Evolutionary conservation across 2,888 invertebrate genomes (phyloP), one percentile per base, ranked within the genome.

Genomic region (Liposcelis brunnea): DNA sequence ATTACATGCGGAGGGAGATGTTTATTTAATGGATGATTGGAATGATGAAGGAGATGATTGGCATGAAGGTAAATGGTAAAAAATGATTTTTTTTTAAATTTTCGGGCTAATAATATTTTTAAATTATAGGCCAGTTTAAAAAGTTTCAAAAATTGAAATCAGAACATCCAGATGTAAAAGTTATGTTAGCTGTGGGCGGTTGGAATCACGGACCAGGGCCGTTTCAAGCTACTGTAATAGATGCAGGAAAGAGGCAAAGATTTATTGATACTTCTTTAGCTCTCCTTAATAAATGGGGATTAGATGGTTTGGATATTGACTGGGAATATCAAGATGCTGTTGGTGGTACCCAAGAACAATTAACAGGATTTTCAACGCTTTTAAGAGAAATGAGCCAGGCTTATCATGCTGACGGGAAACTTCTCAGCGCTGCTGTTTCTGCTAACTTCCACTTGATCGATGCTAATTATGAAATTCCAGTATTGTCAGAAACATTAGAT

Each of bases 271-370:
- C 71, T 45, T 69, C 71, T 1, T 55, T 75, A 0, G 53, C 59
- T 0, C 72, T 77, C 55, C 52, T 80, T 1, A 55, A 61, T 33
- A 62, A 63, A 2, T 63, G 77, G 53, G 66, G 66, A 1, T 82
- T 82, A 50, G 77, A 82, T 54, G 81, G 81, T 1, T 62, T 81
- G 1, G 80, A 82, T 54, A 42, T 81, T 1, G 80, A 81, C 56
- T 82, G 81, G 80, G 77, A 79, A 54, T 80, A 77, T 52, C 79
- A 79, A 0, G 69, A 64, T 42, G 68, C 71, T 37, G 61, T 75
- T 26, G 74, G 74, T 48, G 62, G 71, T 16, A 62, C 62, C n/a
- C n/a, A n/a, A n/a, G n/a, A n/a, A n/a, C n/a, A n/a, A n/a, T n/a
- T n/a, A n/a, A n/a, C n/a, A n/a, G n/a, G n/a, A n/a, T n/a, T n/a